These are phyloP conservation scores for Corydoras maculifer DNA, from an alignment of 2,113 vertebrate genomes.

Conservation along the genomic window DNA sequence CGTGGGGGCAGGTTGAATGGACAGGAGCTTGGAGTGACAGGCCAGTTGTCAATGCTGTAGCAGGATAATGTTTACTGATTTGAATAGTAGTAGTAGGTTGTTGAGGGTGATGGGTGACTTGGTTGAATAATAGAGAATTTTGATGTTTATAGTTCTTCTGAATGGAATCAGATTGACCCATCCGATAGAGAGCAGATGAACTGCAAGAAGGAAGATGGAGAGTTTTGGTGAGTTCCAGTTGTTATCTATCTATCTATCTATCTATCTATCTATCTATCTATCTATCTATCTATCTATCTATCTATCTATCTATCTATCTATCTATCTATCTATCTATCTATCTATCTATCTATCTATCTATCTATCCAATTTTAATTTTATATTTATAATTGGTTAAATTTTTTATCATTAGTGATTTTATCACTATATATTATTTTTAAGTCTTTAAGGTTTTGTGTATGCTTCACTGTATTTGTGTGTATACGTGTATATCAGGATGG, in stretches of 20 bases:
- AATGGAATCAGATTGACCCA: constrained; percentile 73
- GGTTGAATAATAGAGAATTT: background rate
- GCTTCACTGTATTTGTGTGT: background rate
- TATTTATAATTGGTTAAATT: no score
- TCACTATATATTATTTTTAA: no score
- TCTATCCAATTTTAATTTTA: no score
- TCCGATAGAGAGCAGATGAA: constrained; percentile 63
- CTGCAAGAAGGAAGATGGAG: constrained; percentile 81
- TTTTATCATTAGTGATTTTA: no score
- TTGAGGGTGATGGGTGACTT: background rate
- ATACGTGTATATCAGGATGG: constrained; percentile 63
- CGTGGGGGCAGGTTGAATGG: constrained; percentile 85
- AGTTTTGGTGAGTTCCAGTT: constrained; percentile 78
- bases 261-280: background rate
- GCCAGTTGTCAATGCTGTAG: constrained; percentile 50
- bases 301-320: background rate
- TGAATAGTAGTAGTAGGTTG: no score
- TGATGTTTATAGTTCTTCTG: constrained; percentile 63
- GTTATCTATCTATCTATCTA: background rate
- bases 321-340: background rate
- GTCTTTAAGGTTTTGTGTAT: background rate
- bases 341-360: background rate
- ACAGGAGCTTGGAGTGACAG: constrained; percentile 81
- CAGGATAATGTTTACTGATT: background rate
- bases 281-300: background rate